phyloP scores from a whole-genome alignment of 2,797 vertebrate species.

The Fistularia commersonii region DNA sequence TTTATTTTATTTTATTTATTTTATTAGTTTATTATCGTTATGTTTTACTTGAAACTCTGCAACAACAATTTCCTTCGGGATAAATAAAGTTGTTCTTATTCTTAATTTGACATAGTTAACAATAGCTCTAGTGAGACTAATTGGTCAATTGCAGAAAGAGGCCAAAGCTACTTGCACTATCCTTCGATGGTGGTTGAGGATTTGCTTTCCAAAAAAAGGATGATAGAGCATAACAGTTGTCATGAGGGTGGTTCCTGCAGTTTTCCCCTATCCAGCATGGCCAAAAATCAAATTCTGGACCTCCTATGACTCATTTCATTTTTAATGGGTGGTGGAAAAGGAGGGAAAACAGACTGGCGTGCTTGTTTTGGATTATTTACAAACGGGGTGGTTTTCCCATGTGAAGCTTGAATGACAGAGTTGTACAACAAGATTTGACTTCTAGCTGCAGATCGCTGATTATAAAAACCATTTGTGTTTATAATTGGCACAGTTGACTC shows the following conservation, averaged over 20 bases:
- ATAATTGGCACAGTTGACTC: neutral
- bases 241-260: constrained; percentile 22
- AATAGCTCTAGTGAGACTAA: too few relatives aligned
- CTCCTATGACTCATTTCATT: constrained; percentile 46
- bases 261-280: constrained; percentile 18
- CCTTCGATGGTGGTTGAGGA: constrained; percentile 1
- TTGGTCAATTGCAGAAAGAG: too few relatives aligned
- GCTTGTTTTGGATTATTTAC: constrained; percentile 52
- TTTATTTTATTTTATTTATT: too few relatives aligned
- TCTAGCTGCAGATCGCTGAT: neutral
- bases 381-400: constrained; percentile 47
- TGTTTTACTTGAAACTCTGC: too few relatives aligned
- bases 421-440: constrained; percentile 20
- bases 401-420: constrained; percentile 31
- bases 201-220: constrained; percentile 15
- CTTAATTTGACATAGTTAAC: too few relatives aligned
- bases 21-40: too few relatives aligned
- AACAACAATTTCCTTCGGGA: too few relatives aligned
- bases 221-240: constrained; percentile 22
- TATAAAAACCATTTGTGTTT: constrained; percentile 27
- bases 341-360: constrained; percentile 1
- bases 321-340: constrained; percentile 4
- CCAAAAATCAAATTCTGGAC: constrained; percentile 36
- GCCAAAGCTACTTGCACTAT: neutral
- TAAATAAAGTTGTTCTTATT: too few relatives aligned